Evolutionary conservation across 2,888 invertebrate species (phyloP).

Genomic region (Heliconius hortense): DNA sequence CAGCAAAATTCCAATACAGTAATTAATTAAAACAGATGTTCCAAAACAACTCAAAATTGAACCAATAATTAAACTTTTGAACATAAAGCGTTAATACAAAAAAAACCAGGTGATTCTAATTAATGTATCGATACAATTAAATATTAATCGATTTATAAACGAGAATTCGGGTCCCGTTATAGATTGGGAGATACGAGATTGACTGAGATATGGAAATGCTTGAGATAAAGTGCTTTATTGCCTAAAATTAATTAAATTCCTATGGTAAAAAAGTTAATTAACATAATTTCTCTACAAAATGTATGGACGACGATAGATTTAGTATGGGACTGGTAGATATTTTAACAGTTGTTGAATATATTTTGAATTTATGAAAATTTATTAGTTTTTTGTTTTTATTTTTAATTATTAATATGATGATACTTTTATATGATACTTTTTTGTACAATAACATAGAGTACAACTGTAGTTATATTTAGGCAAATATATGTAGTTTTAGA

Average conservation of each 20-base stretch:
- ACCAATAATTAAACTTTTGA: neutral
- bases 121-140: conserved; percentile 23
- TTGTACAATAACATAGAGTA: neutral
- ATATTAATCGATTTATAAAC: conserved; percentile 24
- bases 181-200: conserved; percentile 20
- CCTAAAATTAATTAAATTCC: conserved; percentile 37
- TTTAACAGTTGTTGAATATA: conserved; percentile 9
- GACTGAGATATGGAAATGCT: conserved; percentile 34
- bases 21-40: conserved; percentile 15
- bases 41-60: neutral
- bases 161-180: conserved; percentile 22
- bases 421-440: too few species aligned
- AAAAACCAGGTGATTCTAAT: conserved; percentile 23
- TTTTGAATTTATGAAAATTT: conserved; percentile 7
- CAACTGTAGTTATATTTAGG: too few species aligned
- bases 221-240: conserved; percentile 37
- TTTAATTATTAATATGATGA: conserved; percentile 12
- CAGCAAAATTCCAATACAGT: neutral
- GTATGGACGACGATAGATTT: conserved; percentile 14
- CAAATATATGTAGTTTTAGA: neutral
- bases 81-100: conserved; percentile 7
- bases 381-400: conserved; percentile 1
- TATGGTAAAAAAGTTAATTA: conserved; percentile 16
- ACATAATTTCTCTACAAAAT: conserved; percentile 8
- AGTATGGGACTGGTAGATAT: neutral